Conservation (phyloP, 2,888 invertebrate species). For the Nezara viridula region DNA sequence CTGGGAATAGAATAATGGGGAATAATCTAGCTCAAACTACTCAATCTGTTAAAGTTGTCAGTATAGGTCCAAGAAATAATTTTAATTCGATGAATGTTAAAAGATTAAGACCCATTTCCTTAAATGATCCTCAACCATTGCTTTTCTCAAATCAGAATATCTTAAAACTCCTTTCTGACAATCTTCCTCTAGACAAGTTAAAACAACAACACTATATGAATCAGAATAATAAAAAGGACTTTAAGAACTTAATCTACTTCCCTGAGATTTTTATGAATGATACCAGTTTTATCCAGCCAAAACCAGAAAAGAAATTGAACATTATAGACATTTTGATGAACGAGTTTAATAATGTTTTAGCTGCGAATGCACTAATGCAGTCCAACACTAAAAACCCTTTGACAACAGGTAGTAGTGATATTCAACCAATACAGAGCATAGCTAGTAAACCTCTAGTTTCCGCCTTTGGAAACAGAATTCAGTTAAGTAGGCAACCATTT, state of each 20-base stretch:
- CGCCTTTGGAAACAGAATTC: neutral
- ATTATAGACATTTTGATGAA: neutral
- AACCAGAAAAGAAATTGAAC: neutral
- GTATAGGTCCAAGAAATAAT: neutral
- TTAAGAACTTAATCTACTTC: neutral
- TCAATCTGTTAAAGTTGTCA: neutral
- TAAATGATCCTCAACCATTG: conserved; percentile 10
- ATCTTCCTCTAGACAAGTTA: conserved; percentile 27
- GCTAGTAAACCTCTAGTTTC: neutral
- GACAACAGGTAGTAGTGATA: neutral
- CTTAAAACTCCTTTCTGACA: conserved; percentile 52
- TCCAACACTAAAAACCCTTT: neutral
- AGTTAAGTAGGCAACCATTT: neutral
- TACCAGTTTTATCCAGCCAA: neutral
- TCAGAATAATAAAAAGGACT: neutral
- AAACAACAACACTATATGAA: conserved; percentile 4
- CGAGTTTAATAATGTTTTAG: conserved; percentile 14
- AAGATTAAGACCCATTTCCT: neutral
- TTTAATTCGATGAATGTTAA: neutral
- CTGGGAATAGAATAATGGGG: neutral
- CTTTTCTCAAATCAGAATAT: conserved; percentile 48
- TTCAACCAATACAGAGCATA: neutral
- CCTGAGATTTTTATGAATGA: neutral
- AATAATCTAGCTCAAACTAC: neutral
- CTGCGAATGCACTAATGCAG: neutral